Percentiles rank a stretch among this genome's conserved stretches.
phyloP scores from a whole-genome alignment of 2,113 vertebrate species.

The Tinamus guttatus region DNA sequence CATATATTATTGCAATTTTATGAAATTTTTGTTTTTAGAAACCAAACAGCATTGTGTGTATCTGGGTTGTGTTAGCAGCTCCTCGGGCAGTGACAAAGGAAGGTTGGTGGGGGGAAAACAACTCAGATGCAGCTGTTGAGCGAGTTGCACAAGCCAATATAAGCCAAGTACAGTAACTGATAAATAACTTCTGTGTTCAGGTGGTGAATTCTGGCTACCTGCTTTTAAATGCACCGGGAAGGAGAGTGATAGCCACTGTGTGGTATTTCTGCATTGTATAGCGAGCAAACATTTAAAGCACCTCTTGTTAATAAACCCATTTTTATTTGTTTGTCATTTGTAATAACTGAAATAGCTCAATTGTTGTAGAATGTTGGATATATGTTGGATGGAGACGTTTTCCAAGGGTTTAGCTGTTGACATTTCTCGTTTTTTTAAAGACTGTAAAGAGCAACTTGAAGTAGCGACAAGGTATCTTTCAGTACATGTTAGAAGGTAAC shows the following conservation, averaged over 20 bases:
- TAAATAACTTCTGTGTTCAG: not conserved
- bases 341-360: not conserved
- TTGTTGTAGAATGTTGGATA: not conserved
- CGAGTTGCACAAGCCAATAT: not conserved
- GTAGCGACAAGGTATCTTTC: not conserved
- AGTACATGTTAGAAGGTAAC: not conserved
- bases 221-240: not conserved
- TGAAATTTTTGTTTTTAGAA: not conserved
- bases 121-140: constrained; percentile 58
- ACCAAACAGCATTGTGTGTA: constrained; percentile 29
- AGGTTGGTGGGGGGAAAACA: constrained; percentile 21
- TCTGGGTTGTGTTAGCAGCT: constrained; percentile 56
- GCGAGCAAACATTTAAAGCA: not conserved
- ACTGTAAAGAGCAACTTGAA: not conserved
- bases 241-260: not conserved
- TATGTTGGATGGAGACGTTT: not conserved
- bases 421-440: not conserved
- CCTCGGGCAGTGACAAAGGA: not conserved
- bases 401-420: not conserved
- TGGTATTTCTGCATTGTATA: not conserved
- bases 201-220: not conserved
- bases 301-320: not conserved
- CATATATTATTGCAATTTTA: not conserved
- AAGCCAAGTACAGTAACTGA: fast-evolving
- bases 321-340: not conserved